Conservation (phyloP, 2,888 invertebrate genomes). For the Erebia ligea region DNA sequence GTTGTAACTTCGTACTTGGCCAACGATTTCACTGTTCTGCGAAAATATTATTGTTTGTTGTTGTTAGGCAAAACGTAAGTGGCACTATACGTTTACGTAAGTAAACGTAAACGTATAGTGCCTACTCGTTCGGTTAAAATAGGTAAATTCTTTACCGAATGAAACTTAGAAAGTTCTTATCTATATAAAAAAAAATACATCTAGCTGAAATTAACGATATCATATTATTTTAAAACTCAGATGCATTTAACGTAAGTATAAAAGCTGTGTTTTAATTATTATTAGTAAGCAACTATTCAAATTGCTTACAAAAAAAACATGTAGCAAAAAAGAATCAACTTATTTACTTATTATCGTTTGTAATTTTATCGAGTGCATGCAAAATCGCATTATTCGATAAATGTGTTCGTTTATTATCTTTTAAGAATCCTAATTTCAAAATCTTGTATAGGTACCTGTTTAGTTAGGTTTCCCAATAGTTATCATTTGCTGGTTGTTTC, state of each 20-base stretch:
- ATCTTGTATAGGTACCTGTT: background rate
- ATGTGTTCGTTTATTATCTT: background rate
- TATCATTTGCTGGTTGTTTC: background rate
- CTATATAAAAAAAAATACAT: too few species aligned
- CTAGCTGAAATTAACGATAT: too few species aligned
- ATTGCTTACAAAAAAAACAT: background rate
- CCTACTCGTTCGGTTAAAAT: too few species aligned
- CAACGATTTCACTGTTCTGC: slow-evolving; percentile 34
- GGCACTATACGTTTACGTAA: too few species aligned
- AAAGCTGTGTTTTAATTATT: too few species aligned
- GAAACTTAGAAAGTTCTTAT: too few species aligned
- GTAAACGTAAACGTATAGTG: too few species aligned
- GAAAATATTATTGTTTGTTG: background rate
- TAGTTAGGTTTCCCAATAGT: background rate
- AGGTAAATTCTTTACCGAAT: too few species aligned
- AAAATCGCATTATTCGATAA: background rate
- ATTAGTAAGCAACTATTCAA: background rate
- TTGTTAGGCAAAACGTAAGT: background rate
- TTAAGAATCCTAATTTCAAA: background rate
- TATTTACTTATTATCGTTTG: background rate
- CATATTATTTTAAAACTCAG: too few species aligned
- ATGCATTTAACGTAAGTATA: too few species aligned
- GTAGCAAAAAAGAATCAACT: too few species aligned
- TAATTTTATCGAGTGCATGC: slow-evolving; percentile 5
- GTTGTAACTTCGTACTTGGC: slow-evolving; percentile 22